Evolutionary conservation across 64 coral and sea anemone genomes (phyloP).

Genomic region (Orbicella faveolata): DNA sequence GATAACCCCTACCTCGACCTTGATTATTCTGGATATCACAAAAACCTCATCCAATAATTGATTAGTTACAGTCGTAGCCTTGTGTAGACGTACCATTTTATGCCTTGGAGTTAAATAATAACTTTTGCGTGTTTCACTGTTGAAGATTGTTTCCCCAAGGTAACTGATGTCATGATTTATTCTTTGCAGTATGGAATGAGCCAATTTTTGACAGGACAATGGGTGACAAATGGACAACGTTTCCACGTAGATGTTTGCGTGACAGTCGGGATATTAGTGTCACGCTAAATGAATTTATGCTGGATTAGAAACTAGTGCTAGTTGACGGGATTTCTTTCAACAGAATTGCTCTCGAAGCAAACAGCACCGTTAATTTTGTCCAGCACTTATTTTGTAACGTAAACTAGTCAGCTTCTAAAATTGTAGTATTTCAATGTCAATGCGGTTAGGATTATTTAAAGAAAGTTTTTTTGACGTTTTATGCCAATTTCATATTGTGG

Average conservation of each 20-base stretch:
- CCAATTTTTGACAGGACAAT: background rate
- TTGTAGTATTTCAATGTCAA: background rate
- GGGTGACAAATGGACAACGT: background rate
- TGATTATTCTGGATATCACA: too few species aligned
- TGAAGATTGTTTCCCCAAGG: background rate
- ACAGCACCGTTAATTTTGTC: too few species aligned
- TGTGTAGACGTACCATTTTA: too few species aligned
- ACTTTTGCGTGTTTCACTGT: too few species aligned
- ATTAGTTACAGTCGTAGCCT: too few species aligned
- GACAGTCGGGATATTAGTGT: background rate
- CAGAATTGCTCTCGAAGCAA: too few species aligned
- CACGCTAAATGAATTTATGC: background rate
- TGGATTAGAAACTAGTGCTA: background rate
- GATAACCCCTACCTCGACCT: too few species aligned
- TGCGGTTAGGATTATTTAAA: background rate
- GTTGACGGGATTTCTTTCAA: background rate
- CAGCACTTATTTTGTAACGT: too few species aligned
- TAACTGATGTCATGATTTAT: background rate
- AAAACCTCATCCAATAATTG: too few species aligned
- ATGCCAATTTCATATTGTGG: background rate
- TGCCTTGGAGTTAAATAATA: too few species aligned
- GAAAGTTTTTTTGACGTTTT: background rate
- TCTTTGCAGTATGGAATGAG: slow-evolving; percentile 25
- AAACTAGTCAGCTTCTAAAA: too few species aligned
- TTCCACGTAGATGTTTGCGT: background rate